Evolutionary conservation across 2,113 vertebrate species (phyloP).

Genomic region (Pseudopodoces humilis): DNA sequence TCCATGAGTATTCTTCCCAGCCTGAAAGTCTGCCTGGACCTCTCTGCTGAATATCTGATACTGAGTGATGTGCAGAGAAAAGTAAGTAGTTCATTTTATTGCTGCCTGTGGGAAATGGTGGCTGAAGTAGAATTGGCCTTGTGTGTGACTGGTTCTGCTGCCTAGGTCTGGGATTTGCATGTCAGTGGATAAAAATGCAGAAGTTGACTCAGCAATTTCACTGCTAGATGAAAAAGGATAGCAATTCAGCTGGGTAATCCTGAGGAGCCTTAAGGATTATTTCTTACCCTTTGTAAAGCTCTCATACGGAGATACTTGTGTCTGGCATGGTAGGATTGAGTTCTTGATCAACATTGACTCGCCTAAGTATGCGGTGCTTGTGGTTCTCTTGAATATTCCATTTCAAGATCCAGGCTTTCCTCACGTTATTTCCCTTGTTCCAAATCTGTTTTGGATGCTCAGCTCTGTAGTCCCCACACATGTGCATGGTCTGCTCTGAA

Average conservation of each 20-base stretch:
- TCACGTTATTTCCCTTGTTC: background rate
- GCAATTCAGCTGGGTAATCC: background rate
- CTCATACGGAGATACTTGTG: background rate
- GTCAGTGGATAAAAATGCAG: background rate
- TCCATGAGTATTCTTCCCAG: constrained; percentile 84
- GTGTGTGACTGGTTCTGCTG: background rate
- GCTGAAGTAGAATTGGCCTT: background rate
- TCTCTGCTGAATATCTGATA: constrained; percentile 92
- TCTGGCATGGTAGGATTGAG: background rate
- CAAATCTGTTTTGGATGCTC: background rate
- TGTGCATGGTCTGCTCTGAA: background rate
- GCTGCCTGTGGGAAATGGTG: background rate
- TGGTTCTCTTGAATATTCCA: background rate
- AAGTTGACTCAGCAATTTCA: background rate
- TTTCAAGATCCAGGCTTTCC: background rate
- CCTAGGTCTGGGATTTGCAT: background rate
- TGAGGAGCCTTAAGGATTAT: background rate
- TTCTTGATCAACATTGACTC: background rate
- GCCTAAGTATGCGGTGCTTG: background rate
- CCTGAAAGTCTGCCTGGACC: constrained; percentile 93
- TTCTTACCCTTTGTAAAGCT: background rate
- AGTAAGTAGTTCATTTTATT: constrained; percentile 69
- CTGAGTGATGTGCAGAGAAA: constrained; percentile 96
- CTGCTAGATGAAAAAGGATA: background rate
- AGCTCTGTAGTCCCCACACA: background rate